Evolutionary conservation across 2,888 invertebrate genomes (phyloP).

Genomic region (Thelaira solivaga): DNA sequence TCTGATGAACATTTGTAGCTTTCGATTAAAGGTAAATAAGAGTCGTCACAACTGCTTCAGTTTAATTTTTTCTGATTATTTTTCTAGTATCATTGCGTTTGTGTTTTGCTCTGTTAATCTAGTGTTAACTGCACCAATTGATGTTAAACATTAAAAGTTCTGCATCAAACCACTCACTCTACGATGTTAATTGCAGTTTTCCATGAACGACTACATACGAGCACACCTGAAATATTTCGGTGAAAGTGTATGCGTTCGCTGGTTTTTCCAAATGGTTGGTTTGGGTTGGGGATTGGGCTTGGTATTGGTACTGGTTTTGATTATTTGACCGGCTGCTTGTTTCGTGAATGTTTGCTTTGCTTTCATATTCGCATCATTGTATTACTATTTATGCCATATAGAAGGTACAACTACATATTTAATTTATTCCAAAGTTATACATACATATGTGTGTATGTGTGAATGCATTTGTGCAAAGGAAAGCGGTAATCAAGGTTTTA

Average conservation of each 20-base stretch:
- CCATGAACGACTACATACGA: neutral
- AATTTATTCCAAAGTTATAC: neutral
- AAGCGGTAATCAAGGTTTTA: no score
- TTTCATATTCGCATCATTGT: slow-evolving; percentile 48
- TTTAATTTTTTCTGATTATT: no score
- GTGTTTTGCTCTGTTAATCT: slow-evolving; percentile 55
- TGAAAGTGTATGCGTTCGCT: neutral
- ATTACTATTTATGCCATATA: slow-evolving; percentile 53
- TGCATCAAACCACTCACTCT: slow-evolving; percentile 47
- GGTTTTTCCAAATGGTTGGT: neutral
- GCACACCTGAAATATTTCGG: neutral
- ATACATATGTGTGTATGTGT: neutral
- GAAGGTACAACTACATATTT: neutral
- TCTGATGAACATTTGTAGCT: no score
- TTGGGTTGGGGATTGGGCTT: neutral
- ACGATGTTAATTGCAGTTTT: slow-evolving; percentile 48
- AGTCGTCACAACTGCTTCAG: no score
- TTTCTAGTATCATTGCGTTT: slow-evolving; percentile 14
- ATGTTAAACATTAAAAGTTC: slow-evolving; percentile 24
- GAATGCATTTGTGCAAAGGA: neutral
- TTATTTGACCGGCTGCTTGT: neutral
- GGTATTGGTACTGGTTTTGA: neutral
- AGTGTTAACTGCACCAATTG: slow-evolving; percentile 58
- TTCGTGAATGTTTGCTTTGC: slow-evolving; percentile 40
- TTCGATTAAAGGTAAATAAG: no score